Base-by-base conservation (phyloP, 2,113 vertebrate genomes). In the Saccopteryx bilineata region DNA sequence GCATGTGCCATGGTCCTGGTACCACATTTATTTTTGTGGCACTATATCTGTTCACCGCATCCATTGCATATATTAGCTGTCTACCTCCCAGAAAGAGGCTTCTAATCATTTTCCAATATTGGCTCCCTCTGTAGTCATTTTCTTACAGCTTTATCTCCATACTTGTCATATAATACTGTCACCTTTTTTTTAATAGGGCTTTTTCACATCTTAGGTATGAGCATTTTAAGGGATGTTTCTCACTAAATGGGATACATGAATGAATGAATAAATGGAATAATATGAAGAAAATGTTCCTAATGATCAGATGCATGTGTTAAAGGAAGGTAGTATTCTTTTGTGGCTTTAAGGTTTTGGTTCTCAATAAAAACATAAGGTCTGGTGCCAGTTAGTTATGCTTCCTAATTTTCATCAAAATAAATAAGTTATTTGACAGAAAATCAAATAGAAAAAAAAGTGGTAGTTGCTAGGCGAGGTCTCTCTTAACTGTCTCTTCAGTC, bases 191-290 rank as follows among this genome's bases (percentile, higher is more conserved):
- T 87, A 63, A 78, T 58, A 83, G n/a, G 81, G 46, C 21, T 66
- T 94, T 96, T 79, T 74, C 69, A 81, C 79, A 92, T 96, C 33
- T 91, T 82, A 69, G 68, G 56, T 75, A 26, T 75, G 81, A 96
- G 23, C 9, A 63, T 31, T 85, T 96, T 60, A 50, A 79, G 48
- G 65, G 50, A n/a, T 69, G 33, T 33, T 86, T 26, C 33, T 94
- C 28, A 60, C 46, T 72, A 90, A 92, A 78, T 61, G 31, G 56
- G 50, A 58, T 66, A 58, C 4, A 82, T 54, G 28, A 52, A 81
- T 56, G 33, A 79, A 60, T n/a, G 83, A 65, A 76, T 74, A 23
- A 96, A 63, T 82, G 39, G 12, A 3, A 76, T 82, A 58, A 50
- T 18, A 1, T 33, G 31, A 56, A 12, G 5, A 81, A 54, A 56